Evolutionary conservation across 2,797 vertebrate species (phyloP).

Genomic region (Siniperca scherzeri): DNA sequence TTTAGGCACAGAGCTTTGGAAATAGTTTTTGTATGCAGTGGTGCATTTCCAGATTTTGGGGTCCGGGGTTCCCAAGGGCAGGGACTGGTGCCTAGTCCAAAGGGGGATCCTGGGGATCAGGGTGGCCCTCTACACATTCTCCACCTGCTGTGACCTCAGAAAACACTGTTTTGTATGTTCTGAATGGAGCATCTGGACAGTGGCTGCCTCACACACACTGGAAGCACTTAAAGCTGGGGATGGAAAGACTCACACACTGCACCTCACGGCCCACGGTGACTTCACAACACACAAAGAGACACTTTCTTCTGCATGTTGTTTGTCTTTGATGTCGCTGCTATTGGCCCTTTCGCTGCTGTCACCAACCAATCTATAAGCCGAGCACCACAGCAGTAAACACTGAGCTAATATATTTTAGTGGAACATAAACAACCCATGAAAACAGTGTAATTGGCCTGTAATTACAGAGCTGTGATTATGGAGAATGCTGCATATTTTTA

Average conservation of each 20-base stretch:
- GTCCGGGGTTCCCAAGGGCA: slow-evolving; percentile 44
- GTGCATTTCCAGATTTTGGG: slow-evolving; percentile 66
- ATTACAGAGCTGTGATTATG: slow-evolving; percentile 62
- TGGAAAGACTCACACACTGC: slow-evolving; percentile 57
- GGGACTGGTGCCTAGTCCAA: slow-evolving; percentile 11
- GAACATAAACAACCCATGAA: slow-evolving; percentile 55
- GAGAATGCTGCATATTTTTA: slow-evolving; percentile 59
- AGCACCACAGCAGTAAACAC: slow-evolving; percentile 48
- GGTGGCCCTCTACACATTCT: slow-evolving; percentile 16
- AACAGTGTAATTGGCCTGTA: slow-evolving; percentile 57
- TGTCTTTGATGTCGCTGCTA: slow-evolving; percentile 50
- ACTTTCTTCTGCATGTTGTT: slow-evolving; percentile 31
- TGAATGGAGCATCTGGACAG: slow-evolving; percentile 60
- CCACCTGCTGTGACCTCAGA: slow-evolving; percentile 35
- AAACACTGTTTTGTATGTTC: slow-evolving; percentile 47
- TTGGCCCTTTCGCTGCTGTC: slow-evolving; percentile 41
- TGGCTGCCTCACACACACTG: slow-evolving; percentile 54
- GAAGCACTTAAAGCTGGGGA: slow-evolving; percentile 63
- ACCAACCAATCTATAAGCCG: slow-evolving; percentile 16
- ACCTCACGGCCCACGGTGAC: slow-evolving; percentile 35
- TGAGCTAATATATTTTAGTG: slow-evolving; percentile 57
- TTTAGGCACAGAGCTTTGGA: slow-evolving; percentile 86
- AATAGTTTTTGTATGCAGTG: slow-evolving; percentile 71
- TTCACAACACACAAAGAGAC: slow-evolving; percentile 38
- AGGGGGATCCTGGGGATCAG: neutral